Conservation (phyloP, 2,113 vertebrate species). For the Sylvilagus bachmani region DNA sequence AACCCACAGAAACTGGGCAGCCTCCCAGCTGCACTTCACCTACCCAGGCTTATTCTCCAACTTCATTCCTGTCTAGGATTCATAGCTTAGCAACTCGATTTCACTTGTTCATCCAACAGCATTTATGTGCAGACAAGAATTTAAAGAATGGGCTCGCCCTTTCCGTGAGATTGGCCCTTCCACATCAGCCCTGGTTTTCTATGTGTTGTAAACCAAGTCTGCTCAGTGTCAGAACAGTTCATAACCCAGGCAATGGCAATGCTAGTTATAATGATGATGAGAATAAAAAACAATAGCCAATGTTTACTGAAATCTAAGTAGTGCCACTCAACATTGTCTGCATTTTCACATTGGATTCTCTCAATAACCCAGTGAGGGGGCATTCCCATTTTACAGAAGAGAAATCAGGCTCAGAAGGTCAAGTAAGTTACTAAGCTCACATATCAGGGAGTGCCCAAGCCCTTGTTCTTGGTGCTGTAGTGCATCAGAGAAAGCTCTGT, state of each 20-base stretch:
- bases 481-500: neutral
- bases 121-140: neutral
- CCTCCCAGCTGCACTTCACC: neutral
- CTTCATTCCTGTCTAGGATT: neutral
- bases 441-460: neutral
- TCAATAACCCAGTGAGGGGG: neutral
- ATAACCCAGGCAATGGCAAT: neutral
- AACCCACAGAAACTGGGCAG: neutral
- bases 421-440: neutral
- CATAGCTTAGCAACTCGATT: neutral
- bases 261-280: neutral
- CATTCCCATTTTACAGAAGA: neutral
- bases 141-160: neutral
- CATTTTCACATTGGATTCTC: neutral
- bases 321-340: neutral
- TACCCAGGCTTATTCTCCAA: neutral
- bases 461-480: neutral
- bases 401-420: neutral
- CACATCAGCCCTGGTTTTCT: neutral
- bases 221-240: neutral
- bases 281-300: neutral
- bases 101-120: neutral
- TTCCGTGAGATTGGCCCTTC: neutral
- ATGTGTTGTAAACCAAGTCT: neutral
- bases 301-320: neutral